Evolutionary conservation across 2,113 vertebrate genomes (phyloP).

Genomic region (Coturnix japonica): DNA sequence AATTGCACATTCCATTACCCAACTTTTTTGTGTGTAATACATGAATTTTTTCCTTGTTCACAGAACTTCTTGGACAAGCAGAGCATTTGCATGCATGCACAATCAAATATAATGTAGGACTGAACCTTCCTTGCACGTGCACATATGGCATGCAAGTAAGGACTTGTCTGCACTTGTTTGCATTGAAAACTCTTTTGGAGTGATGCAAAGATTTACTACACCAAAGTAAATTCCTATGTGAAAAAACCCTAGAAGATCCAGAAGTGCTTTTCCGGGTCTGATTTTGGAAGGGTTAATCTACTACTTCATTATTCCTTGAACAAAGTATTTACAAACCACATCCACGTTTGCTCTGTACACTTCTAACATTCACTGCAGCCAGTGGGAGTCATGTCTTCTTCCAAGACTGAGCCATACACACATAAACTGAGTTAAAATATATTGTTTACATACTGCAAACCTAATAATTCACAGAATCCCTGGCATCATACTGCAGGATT

Average conservation of each 20-base stretch:
- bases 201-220: background rate
- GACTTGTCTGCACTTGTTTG: background rate
- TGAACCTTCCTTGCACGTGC: background rate
- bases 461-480: background rate
- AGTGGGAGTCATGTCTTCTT: background rate
- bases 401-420: background rate
- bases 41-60: background rate
- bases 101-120: background rate
- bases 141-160: accelerated
- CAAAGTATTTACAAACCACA: background rate
- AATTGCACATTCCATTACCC: background rate
- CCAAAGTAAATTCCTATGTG: background rate
- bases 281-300: conserved; percentile 21
- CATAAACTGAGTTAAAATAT: background rate
- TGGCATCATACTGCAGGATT: background rate
- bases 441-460: conserved; percentile 5
- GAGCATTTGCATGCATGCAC: background rate
- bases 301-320: background rate
- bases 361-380: background rate
- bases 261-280: background rate
- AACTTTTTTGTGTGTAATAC: background rate
- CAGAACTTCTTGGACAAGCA: background rate
- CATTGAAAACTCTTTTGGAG: background rate
- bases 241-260: accelerated
- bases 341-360: background rate